A percentile compares a stretch with the other conserved stretches of the same genome.
Evolutionary conservation across 2,888 invertebrate species (phyloP).

Genomic region (Alsophila aescularia): DNA sequence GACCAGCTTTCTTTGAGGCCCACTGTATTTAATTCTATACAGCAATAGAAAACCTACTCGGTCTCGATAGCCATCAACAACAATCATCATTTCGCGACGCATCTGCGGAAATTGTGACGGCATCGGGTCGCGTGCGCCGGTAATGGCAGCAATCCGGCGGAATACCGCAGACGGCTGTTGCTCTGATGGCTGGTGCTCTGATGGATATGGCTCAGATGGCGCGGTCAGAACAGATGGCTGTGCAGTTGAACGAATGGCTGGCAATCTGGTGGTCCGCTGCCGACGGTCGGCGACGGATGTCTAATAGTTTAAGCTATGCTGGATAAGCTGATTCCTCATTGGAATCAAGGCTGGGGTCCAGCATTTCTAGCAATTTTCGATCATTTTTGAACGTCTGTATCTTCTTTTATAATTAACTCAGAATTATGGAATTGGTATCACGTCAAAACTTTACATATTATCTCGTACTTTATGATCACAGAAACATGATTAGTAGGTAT

Average conservation of each 20-base stretch:
- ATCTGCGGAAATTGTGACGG: slow-evolving; percentile 32
- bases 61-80: slow-evolving; percentile 13
- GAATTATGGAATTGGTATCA: too few relatives aligned
- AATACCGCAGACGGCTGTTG: slow-evolving; percentile 49
- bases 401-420: too few relatives aligned
- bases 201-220: background rate
- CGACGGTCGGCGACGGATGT: slow-evolving; percentile 58
- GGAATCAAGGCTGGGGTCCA: background rate
- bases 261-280: slow-evolving; percentile 63
- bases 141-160: slow-evolving; percentile 46
- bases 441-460: too few relatives aligned
- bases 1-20: too few relatives aligned
- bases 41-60: background rate
- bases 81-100: slow-evolving; percentile 33
- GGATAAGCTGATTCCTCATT: slow-evolving; percentile 27
- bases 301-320: slow-evolving; percentile 19
- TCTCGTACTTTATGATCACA: too few relatives aligned
- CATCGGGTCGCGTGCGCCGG: slow-evolving; percentile 39
- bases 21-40: background rate
- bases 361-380: too few relatives aligned
- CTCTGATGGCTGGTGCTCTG: slow-evolving; percentile 19
- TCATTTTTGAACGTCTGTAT: too few relatives aligned
- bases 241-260: slow-evolving; percentile 44
- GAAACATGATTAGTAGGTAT: too few relatives aligned
- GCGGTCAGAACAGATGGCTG: background rate